phyloP scores from a whole-genome alignment of 2,113 vertebrate species.

The Malurus alboscapulatus region DNA sequence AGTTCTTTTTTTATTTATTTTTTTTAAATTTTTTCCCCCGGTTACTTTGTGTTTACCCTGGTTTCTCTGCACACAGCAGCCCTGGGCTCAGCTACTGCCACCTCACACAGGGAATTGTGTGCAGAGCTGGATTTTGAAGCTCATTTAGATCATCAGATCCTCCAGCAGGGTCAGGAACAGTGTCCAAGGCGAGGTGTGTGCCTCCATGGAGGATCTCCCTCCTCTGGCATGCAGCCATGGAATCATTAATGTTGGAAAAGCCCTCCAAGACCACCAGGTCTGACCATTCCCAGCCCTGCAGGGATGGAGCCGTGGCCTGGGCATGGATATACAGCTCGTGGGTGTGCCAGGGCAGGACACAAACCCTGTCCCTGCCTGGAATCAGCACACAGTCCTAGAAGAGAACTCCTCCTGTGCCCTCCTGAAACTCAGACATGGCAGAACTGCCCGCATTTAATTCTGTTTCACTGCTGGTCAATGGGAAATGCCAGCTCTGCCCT shows the following conservation, averaged over 20 bases:
- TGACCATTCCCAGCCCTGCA: background rate
- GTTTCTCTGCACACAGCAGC: background rate
- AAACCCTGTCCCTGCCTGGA: background rate
- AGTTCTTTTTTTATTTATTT: background rate
- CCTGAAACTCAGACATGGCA: background rate
- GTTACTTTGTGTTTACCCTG: background rate
- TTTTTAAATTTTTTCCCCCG: background rate
- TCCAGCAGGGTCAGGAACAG: background rate
- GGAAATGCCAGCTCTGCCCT: background rate
- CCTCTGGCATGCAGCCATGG: background rate
- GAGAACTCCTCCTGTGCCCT: fast-evolving
- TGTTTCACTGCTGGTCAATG: background rate
- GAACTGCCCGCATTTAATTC: background rate
- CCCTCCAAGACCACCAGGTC: background rate
- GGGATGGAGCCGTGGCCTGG: background rate
- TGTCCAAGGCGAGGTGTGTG: fast-evolving
- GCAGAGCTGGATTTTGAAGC: background rate
- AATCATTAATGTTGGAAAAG: background rate
- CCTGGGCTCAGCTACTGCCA: background rate
- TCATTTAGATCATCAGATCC: background rate
- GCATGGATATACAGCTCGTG: background rate
- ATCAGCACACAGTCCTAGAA: background rate
- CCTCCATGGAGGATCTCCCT: background rate
- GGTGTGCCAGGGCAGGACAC: fast-evolving
- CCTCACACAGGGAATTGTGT: background rate